Conservation (phyloP, 2,888 invertebrate genomes). For the Lithosia quadra region DNA sequence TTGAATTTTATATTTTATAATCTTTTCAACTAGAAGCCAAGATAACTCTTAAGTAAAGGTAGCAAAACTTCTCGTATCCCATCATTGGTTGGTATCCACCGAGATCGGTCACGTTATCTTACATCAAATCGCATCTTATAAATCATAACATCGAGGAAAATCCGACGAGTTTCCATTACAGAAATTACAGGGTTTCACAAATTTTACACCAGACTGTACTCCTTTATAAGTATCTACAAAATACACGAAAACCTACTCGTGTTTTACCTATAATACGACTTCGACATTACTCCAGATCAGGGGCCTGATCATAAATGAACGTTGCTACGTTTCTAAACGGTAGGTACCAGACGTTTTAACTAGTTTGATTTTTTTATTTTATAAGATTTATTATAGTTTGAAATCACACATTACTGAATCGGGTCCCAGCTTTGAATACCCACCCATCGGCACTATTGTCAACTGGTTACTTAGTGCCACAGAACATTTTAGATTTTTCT, state of each 20-base stretch:
- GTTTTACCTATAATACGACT: too few relatives aligned
- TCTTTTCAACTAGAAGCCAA: slow-evolving; percentile 23
- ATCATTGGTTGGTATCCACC: neutral
- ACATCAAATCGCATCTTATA: slow-evolving; percentile 14
- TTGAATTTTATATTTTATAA: slow-evolving; percentile 64
- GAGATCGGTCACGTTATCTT: slow-evolving; percentile 20
- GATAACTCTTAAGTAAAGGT: neutral
- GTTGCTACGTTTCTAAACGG: neutral
- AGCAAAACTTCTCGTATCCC: neutral
- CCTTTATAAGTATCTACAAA: neutral
- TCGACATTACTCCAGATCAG: neutral
- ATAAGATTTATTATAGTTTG: too few relatives aligned
- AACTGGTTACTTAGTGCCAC: too few relatives aligned
- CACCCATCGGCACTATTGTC: too few relatives aligned
- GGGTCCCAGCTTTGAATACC: too few relatives aligned
- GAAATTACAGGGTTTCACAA: neutral
- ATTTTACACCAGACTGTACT: neutral
- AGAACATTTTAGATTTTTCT: too few relatives aligned
- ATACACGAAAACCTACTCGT: neutral
- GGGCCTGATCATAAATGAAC: neutral
- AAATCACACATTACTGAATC: too few relatives aligned
- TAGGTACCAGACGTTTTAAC: too few relatives aligned
- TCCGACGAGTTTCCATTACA: neutral
- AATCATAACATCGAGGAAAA: slow-evolving; percentile 3
- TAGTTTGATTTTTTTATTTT: too few relatives aligned